phyloP scores from a whole-genome alignment of 2,113 vertebrate genomes.

The Ageneiosus marmoratus region DNA sequence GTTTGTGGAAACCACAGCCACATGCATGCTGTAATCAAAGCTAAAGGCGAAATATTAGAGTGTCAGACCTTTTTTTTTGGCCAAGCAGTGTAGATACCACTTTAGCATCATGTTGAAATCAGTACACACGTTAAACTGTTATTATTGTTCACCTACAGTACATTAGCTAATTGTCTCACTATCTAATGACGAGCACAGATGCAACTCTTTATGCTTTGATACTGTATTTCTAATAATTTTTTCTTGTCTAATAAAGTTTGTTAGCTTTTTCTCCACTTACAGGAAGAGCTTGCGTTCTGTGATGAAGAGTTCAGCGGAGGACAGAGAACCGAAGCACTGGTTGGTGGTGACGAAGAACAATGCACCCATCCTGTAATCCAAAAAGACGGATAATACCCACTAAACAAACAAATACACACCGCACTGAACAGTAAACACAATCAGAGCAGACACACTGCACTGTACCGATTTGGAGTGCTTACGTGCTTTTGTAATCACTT shows the following conservation, averaged over 20 bases:
- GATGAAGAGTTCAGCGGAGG: conserved; percentile 88
- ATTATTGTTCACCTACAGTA: background rate
- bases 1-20: no score
- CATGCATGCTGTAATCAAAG: no score
- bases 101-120: background rate
- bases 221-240: background rate
- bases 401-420: background rate
- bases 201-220: background rate
- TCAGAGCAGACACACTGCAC: background rate
- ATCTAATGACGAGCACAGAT: background rate
- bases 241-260: background rate
- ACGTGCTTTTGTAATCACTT: background rate
- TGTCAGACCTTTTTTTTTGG: no score
- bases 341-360: conserved; percentile 92
- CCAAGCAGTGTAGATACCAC: background rate
- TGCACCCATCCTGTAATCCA: conserved; percentile 77
- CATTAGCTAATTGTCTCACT: background rate
- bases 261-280: conserved; percentile 71
- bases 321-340: conserved; percentile 87
- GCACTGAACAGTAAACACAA: background rate
- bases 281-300: conserved; percentile 88
- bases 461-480: background rate
- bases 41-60: no score
- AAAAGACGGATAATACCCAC: conserved; percentile 6
- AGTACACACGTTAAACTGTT: background rate